A percentile compares a stretch with the other conserved stretches of the same genome.
These are phyloP conservation scores for Pica pica DNA, from an alignment of 2,113 vertebrate genomes.

Conservation along the genomic window DNA sequence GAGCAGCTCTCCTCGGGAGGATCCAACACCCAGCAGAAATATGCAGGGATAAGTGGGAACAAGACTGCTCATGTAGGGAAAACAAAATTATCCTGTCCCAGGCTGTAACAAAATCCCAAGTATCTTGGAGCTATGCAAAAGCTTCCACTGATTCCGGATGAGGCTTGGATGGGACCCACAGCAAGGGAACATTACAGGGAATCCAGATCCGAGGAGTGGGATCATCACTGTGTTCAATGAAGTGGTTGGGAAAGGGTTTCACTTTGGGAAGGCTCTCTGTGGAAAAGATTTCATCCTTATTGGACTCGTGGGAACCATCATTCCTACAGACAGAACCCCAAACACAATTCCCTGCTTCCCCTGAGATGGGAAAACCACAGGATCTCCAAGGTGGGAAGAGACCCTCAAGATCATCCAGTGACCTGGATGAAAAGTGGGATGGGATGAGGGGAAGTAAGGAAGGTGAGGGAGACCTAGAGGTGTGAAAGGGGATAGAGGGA, in stretches of 20 bases:
- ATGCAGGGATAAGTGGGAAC: background rate
- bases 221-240: background rate
- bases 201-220: background rate
- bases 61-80: background rate
- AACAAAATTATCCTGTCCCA: background rate
- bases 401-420: background rate
- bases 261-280: background rate
- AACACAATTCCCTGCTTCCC: background rate
- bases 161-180: background rate
- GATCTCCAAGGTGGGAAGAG: background rate
- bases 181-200: background rate
- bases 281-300: background rate
- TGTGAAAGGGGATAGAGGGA: background rate
- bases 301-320: background rate
- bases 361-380: background rate
- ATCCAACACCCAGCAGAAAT: conserved; percentile 18
- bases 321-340: background rate
- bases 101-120: background rate
- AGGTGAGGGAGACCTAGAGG: background rate
- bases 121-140: background rate
- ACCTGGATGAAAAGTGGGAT: background rate
- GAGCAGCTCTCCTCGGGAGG: background rate
- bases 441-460: background rate
- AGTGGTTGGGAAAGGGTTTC: background rate
- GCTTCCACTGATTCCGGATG: background rate